Percentiles rank a stretch among this genome's conserved stretches.
Evolutionary conservation across 2,797 vertebrate genomes (phyloP).

Genomic region (Pseudotriccus pelzelni): DNA sequence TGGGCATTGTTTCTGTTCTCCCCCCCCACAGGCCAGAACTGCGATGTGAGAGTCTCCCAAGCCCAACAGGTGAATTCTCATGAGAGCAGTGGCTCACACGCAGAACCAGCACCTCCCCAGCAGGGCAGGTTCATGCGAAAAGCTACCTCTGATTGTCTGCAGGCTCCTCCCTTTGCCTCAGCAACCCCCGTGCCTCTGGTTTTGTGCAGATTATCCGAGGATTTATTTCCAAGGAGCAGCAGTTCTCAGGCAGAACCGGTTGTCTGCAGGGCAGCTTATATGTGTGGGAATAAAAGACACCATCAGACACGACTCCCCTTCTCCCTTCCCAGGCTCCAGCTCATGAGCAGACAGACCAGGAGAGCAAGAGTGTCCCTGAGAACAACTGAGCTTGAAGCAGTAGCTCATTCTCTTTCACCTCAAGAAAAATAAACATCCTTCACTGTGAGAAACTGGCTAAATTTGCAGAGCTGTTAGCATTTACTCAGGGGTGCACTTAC

Average conservation of each 20-base stretch:
- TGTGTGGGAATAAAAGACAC: background rate
- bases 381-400: background rate
- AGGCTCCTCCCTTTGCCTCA: background rate
- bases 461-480: background rate
- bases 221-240: background rate
- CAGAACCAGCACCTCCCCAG: background rate
- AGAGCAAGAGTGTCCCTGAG: background rate
- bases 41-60: background rate
- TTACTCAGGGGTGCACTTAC: background rate
- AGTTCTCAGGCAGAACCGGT: background rate
- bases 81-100: fast-evolving
- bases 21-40: background rate
- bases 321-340: background rate
- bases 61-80: background rate
- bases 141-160: background rate
- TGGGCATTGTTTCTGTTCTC: background rate
- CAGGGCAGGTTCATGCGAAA: background rate
- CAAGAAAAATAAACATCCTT: background rate
- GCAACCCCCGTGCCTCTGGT: background rate
- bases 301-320: background rate
- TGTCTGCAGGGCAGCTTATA: background rate
- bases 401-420: background rate
- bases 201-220: background rate
- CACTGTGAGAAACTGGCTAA: fast-evolving
- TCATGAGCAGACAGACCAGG: background rate